These are phyloP conservation scores for Coptotermes formosanus DNA, from an alignment of 1,140 invertebrate species.

Conservation along the genomic window DNA sequence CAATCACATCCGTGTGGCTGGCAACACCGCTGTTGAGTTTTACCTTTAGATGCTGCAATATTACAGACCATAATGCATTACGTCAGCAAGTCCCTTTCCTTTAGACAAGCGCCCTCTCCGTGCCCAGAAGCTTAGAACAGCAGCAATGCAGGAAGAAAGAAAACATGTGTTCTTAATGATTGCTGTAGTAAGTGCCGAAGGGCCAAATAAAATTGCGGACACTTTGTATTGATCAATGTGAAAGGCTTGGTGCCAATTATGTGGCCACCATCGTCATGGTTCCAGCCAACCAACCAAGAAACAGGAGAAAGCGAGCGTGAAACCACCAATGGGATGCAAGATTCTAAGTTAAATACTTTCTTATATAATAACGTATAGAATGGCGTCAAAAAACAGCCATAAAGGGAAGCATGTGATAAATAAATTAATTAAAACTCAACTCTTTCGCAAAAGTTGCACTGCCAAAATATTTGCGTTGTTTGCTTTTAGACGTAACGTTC, in stretches of 20 bases:
- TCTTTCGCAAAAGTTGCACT: neutral
- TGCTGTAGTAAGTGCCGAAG: neutral
- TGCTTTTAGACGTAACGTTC: neutral
- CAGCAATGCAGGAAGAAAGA: neutral
- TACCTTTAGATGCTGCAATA: neutral
- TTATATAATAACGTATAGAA: neutral
- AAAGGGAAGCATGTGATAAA: neutral
- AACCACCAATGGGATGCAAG: neutral
- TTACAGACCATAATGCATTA: neutral
- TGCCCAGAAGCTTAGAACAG: neutral
- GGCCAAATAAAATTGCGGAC: neutral
- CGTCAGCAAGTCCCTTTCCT: neutral
- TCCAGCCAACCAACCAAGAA: neutral
- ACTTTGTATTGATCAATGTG: neutral
- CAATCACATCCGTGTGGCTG: too few relatives aligned
- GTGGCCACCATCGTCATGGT: neutral
- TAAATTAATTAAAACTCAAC: neutral
- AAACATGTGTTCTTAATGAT: neutral
- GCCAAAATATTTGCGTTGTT: neutral
- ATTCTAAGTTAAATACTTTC: neutral
- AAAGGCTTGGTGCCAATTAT: constrained; percentile 11
- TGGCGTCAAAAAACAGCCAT: neutral
- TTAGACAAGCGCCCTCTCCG: neutral
- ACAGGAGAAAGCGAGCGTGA: neutral
- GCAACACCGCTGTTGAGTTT: too few relatives aligned